Conservation (phyloP, 2,797 vertebrate species). For the Argya squamiceps region DNA sequence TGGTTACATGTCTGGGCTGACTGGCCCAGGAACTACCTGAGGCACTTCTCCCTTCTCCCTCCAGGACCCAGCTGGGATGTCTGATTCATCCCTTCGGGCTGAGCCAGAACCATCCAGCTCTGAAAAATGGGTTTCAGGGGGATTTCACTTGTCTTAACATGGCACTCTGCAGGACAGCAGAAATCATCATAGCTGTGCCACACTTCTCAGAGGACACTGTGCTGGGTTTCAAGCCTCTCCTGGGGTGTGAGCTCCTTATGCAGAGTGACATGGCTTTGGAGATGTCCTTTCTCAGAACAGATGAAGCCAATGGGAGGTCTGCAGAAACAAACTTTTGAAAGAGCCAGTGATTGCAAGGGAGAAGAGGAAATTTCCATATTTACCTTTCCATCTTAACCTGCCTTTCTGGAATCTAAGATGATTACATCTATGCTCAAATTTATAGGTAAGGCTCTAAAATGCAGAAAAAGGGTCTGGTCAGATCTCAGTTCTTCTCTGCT, state of each 20-base stretch:
- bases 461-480: background rate
- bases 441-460: background rate
- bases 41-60: background rate
- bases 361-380: background rate
- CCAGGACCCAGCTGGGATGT: background rate
- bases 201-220: background rate
- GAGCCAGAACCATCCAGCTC: background rate
- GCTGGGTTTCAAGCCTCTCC: background rate
- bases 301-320: background rate
- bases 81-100: background rate
- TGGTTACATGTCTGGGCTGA: background rate
- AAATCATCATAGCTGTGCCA: background rate
- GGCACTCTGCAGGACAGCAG: background rate
- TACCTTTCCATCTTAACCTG: background rate
- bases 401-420: background rate
- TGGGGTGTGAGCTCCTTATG: background rate
- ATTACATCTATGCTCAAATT: background rate
- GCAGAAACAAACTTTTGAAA: background rate
- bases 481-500: background rate
- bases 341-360: background rate
- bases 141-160: background rate
- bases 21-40: background rate
- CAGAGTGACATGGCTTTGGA: background rate
- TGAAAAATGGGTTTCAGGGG: conserved; percentile 11
- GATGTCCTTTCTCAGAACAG: background rate